Base-by-base conservation (phyloP, 2,888 invertebrate genomes). In the Marasmarcha lunaedactyla region DNA sequence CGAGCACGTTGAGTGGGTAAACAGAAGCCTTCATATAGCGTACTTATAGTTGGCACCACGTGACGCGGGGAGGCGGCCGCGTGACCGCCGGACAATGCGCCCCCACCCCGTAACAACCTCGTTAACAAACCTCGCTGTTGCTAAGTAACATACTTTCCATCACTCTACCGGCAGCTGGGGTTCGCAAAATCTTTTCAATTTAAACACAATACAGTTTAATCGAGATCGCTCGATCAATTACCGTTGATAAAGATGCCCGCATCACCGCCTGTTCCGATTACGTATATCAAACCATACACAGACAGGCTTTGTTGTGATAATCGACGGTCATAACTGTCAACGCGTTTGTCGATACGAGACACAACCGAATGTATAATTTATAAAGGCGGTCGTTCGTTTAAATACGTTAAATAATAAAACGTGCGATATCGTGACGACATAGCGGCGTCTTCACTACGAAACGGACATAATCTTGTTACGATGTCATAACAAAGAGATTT, bases 401-500 rank as follows among this genome's bases (percentile, higher is more conserved):
- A 20, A 20, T 11, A 66, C 71, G 59, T 52, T 54, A 70, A 73
- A 78, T 71, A 77, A 78, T 81, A 77, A 78, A 79, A 76, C 66
- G 71, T 66, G 70, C 65, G 65, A 64, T 65, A 64, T 65, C 57
- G 63, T 69, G 70, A 70, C 68, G 67, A 59, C 70, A 68, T 66
- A 70, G 65, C 44, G 71, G 65, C 44, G 67, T 78, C 77, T 78
- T 77, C 73, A 60, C 64, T 57, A 63, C 68, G 69, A 59, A 71
- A 72, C 64, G 79, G 81, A 79, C 81, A 79, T 83, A 81, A 83
- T 79, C 74, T 72, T 66, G 76, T 81, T 74, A 83, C 79, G 81
- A 81, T 79, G 79, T 73, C 81, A 77, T 83, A 83, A 83, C 78
- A 79, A 81, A 79, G 77, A 83, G 81, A 81, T 83, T 83, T 81